Conservation (phyloP, 2,888 invertebrate genomes). For the Calliphora vomitoria region DNA sequence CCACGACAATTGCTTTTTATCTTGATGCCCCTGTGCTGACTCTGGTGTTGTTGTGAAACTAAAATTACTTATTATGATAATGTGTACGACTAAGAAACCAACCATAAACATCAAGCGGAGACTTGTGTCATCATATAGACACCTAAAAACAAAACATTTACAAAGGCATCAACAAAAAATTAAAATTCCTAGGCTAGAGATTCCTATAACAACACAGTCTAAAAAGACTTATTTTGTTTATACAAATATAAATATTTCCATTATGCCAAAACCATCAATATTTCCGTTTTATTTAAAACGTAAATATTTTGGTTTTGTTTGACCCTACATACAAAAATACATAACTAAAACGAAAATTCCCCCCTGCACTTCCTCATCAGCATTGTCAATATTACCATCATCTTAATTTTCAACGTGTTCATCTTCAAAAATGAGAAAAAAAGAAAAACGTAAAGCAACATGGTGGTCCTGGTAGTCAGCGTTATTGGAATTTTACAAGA, state of each 20-base stretch:
- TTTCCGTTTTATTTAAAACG: slow-evolving; percentile 60
- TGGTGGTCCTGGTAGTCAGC: slow-evolving; percentile 29
- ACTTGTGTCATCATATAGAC: slow-evolving; percentile 21
- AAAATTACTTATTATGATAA: slow-evolving; percentile 24
- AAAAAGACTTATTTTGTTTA: slow-evolving; percentile 10
- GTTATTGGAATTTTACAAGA: slow-evolving; percentile 55
- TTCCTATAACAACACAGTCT: neutral
- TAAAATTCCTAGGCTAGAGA: slow-evolving; percentile 35
- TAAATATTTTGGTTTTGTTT: slow-evolving; percentile 59
- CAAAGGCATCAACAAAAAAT: slow-evolving; percentile 21
- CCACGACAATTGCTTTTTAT: slow-evolving; percentile 35
- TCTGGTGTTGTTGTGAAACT: neutral
- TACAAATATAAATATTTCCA: slow-evolving; percentile 12
- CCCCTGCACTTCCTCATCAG: neutral
- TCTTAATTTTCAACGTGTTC: slow-evolving; percentile 67
- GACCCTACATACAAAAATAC: slow-evolving; percentile 51
- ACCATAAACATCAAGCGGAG: slow-evolving; percentile 58
- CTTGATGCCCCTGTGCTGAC: neutral
- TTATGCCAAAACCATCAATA: slow-evolving; percentile 59
- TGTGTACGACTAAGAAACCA: slow-evolving; percentile 49
- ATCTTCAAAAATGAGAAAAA: slow-evolving; percentile 15
- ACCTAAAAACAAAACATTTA: slow-evolving; percentile 44
- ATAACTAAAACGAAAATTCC: neutral
- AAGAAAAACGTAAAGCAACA: slow-evolving; percentile 12
- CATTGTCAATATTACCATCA: slow-evolving; percentile 45